Percentiles rank a stretch among this genome's conserved stretches.
Evolutionary conservation across 2,797 vertebrate genomes (phyloP).

Genomic region (Bradypus variegatus): DNA sequence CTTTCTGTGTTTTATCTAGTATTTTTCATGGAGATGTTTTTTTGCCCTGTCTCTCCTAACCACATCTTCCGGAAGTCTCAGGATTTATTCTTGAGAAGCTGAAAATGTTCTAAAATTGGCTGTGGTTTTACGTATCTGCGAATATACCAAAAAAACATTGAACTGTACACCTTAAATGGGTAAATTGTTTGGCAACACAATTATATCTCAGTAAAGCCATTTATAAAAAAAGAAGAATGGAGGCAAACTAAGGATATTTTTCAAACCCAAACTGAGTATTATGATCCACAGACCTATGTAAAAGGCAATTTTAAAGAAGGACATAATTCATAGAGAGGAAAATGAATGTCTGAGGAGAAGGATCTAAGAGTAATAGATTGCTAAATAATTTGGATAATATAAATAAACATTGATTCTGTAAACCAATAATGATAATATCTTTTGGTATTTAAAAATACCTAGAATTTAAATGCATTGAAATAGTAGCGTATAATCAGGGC

Average conservation of each 20-base stretch:
- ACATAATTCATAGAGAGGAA: background rate
- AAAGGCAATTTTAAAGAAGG: background rate
- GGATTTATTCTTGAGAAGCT: too few species aligned
- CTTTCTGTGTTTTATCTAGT: too few species aligned
- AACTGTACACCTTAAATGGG: too few species aligned
- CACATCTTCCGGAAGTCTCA: too few species aligned
- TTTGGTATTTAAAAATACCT: background rate
- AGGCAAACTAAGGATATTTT: background rate
- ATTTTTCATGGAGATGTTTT: too few species aligned
- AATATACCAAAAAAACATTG: too few species aligned
- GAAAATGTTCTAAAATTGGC: too few species aligned
- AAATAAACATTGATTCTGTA: background rate
- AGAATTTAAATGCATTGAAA: background rate
- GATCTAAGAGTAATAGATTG: background rate
- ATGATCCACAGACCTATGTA: background rate
- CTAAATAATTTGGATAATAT: background rate
- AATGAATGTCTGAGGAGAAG: background rate
- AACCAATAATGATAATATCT: background rate
- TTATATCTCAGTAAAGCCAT: too few species aligned
- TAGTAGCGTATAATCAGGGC: background rate
- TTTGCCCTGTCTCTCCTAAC: too few species aligned
- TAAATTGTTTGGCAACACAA: too few species aligned
- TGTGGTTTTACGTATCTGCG: too few species aligned
- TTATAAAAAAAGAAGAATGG: too few species aligned
- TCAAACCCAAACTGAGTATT: background rate